Evolutionary conservation across 2,797 vertebrate species (phyloP).

Genomic region (Oreochromis mossambicus): DNA sequence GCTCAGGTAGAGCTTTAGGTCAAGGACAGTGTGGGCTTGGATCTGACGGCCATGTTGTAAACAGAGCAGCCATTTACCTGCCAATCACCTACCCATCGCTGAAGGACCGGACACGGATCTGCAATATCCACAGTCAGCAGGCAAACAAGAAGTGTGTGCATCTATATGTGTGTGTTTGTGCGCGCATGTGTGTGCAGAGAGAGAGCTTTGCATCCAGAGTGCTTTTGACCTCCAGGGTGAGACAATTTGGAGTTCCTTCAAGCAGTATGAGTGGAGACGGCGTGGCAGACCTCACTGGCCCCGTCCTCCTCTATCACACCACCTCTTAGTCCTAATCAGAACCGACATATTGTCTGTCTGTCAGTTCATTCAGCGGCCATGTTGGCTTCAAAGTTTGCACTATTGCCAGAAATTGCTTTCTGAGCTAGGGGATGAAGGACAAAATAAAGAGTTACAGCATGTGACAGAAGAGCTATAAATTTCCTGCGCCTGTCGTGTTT

Average conservation of each 20-base stretch:
- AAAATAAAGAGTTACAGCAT: constrained; percentile 34
- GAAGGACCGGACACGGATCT: constrained; percentile 69
- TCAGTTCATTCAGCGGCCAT: constrained; percentile 54
- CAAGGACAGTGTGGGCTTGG: constrained; percentile 70
- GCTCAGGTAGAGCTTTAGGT: constrained; percentile 69
- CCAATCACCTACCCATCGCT: constrained; percentile 72
- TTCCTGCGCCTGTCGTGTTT: background rate
- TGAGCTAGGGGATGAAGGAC: constrained; percentile 47
- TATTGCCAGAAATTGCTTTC: constrained; percentile 53
- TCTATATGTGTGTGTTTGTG: background rate
- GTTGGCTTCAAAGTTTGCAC: constrained; percentile 52
- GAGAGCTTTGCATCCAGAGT: constrained; percentile 68
- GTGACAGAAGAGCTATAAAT: constrained; percentile 7
- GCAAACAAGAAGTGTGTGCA: constrained; percentile 56
- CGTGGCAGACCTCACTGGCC: constrained; percentile 47
- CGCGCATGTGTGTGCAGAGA: background rate
- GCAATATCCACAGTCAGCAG: constrained; percentile 78
- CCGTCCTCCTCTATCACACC: constrained; percentile 59
- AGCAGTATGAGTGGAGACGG: constrained; percentile 58
- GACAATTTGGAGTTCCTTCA: constrained; percentile 70
- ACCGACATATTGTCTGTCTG: constrained; percentile 69
- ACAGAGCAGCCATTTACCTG: constrained; percentile 74
- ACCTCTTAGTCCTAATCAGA: constrained; percentile 65
- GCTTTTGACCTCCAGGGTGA: constrained; percentile 77
- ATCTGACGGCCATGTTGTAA: constrained; percentile 66